phyloP scores from a whole-genome alignment of 1,140 invertebrate species.

The Pectinophora gossypiella region DNA sequence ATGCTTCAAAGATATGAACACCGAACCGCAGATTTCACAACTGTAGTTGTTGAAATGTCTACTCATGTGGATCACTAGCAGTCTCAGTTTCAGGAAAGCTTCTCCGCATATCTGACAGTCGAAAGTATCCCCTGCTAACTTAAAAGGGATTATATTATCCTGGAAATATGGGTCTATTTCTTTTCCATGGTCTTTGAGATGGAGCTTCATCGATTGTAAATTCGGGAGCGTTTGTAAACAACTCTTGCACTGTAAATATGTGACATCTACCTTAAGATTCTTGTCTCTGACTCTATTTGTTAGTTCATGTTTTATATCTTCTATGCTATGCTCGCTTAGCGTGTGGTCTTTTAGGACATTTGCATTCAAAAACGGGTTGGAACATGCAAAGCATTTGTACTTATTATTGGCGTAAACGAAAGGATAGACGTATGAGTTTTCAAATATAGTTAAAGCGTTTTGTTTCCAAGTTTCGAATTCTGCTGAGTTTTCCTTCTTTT shows the following conservation, averaged over 20 bases:
- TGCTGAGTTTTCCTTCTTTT: neutral
- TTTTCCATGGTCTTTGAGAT: constrained; percentile 45
- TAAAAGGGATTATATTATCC: constrained; percentile 56
- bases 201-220: constrained; percentile 36
- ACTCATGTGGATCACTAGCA: constrained; percentile 60
- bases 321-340: constrained; percentile 24
- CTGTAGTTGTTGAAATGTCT: constrained; percentile 60
- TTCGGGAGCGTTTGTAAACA: constrained; percentile 27
- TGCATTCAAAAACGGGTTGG: constrained; percentile 33
- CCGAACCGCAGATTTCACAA: constrained; percentile 67
- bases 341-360: constrained; percentile 34
- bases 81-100: constrained; percentile 36
- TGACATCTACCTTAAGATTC: constrained; percentile 48
- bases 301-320: constrained; percentile 34
- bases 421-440: constrained; percentile 48
- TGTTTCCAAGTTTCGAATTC: constrained; percentile 33
- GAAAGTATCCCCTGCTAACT: constrained; percentile 32
- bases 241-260: constrained; percentile 39
- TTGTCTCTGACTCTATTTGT: constrained; percentile 38
- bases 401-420: constrained; percentile 45
- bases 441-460: constrained; percentile 46
- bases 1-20: constrained; percentile 65
- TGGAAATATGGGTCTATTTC: constrained; percentile 33
- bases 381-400: constrained; percentile 54
- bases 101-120: constrained; percentile 50